Evolutionary conservation across 2,888 invertebrate species (phyloP).

Genomic region (Buathra laborator): DNA sequence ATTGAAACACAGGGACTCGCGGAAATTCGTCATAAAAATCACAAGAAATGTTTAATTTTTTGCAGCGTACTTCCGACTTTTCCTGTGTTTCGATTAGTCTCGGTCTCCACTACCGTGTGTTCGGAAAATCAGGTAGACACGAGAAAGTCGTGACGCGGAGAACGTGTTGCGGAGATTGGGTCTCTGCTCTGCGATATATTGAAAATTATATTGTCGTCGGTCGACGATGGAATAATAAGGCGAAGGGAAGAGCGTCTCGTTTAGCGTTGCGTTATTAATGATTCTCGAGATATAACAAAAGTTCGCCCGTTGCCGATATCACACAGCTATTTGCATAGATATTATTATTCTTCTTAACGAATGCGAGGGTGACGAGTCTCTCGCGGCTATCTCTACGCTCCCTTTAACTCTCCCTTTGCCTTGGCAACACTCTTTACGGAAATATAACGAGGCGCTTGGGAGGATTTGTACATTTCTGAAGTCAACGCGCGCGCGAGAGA

Average conservation of each 20-base stretch:
- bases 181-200: not conserved
- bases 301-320: not conserved
- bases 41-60: too few species aligned
- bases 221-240: not conserved
- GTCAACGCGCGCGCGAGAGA: slow-evolving; percentile 17
- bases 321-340: slow-evolving; percentile 74
- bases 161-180: too few species aligned
- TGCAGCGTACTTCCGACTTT: too few species aligned
- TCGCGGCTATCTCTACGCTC: not conserved
- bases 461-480: slow-evolving; percentile 4
- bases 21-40: too few species aligned
- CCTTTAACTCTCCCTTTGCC: not conserved
- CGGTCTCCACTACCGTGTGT: too few species aligned
- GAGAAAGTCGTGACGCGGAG: too few species aligned
- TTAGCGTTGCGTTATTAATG: slow-evolving; percentile 12
- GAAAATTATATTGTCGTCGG: not conserved
- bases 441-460: slow-evolving; percentile 7
- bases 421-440: slow-evolving; percentile 7
- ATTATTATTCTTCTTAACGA: slow-evolving; percentile 70
- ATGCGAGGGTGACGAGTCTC: not conserved
- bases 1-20: too few species aligned
- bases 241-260: too few species aligned
- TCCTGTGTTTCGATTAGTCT: too few species aligned
- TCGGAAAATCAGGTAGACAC: too few species aligned
- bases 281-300: not conserved